Conservation (phyloP, 2,113 vertebrate species). For the Harpagus bidentatus region DNA sequence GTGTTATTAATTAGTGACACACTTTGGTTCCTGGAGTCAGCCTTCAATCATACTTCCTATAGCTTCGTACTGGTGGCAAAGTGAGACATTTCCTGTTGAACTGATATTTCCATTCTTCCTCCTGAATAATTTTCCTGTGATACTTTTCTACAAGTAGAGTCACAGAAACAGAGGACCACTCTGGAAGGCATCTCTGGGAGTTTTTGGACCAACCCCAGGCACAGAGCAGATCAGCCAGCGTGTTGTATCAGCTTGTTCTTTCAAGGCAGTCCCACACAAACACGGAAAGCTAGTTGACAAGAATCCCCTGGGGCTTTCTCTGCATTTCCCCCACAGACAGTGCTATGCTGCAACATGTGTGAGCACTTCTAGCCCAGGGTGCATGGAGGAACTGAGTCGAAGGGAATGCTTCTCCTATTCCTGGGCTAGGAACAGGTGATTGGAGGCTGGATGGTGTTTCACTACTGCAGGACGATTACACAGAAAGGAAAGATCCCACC, state of each 20-base stretch:
- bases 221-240: neutral
- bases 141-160: neutral
- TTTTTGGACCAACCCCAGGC: neutral
- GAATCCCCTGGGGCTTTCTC: neutral
- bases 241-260: neutral
- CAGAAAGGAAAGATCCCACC: neutral
- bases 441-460: neutral
- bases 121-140: neutral
- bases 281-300: rapidly evolving
- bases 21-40: neutral
- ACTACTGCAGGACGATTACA: neutral
- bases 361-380: neutral
- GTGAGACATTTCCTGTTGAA: neutral
- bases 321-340: neutral
- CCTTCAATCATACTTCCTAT: neutral
- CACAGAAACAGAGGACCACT: neutral
- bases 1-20: neutral
- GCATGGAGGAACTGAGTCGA: neutral
- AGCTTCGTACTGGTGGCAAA: neutral
- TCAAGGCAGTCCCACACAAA: neutral
- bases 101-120: neutral
- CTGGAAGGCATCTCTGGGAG: rapidly evolving
- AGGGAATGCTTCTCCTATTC: neutral
- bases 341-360: neutral
- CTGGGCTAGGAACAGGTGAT: neutral